These are phyloP conservation scores for Neodiprion pinetum DNA, from an alignment of 1,140 invertebrate species.

Conservation along the genomic window DNA sequence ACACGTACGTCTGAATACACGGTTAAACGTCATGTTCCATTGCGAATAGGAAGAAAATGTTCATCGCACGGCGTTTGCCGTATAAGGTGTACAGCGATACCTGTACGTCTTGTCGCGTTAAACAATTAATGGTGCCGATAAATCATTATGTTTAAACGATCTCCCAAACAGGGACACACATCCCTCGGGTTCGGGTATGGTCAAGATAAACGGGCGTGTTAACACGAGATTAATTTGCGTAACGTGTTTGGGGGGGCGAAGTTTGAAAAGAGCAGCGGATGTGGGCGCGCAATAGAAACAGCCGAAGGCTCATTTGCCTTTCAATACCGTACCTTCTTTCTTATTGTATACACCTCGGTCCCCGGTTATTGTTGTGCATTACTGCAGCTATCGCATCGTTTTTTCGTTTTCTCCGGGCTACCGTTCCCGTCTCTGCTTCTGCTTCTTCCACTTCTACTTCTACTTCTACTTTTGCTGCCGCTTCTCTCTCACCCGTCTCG, in stretches of 20 bases:
- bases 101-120: no score
- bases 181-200: no score
- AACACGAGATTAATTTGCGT: constrained; percentile 36
- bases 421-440: background rate
- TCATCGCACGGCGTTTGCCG: no score
- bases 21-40: no score
- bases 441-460: background rate
- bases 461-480: background rate
- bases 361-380: background rate
- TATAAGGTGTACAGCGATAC: no score
- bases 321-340: constrained; percentile 33
- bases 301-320: constrained; percentile 38
- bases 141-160: no score
- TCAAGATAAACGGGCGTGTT: constrained; percentile 8
- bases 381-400: background rate
- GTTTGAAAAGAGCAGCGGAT: constrained; percentile 34
- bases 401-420: background rate
- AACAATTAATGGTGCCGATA: no score
- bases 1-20: no score
- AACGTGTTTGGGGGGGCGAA: constrained; percentile 32
- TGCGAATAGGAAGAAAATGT: no score
- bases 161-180: no score
- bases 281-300: constrained; percentile 33
- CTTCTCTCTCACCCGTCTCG: background rate
- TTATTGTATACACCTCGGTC: constrained; percentile 24